phyloP scores from a whole-genome alignment of 1,140 invertebrate genomes.

The Brachionus rotundiformis region DNA sequence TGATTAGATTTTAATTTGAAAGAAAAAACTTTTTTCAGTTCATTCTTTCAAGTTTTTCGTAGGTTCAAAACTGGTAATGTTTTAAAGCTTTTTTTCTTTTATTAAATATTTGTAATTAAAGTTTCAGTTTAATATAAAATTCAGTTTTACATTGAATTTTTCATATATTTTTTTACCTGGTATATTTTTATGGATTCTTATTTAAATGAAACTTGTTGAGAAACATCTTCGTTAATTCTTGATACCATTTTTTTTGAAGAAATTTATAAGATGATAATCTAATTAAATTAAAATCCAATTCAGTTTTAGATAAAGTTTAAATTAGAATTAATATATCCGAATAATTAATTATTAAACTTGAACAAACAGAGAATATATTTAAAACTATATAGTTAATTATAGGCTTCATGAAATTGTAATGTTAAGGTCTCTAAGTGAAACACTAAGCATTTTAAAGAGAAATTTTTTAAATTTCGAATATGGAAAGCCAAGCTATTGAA shows the following conservation, averaged over 20 bases:
- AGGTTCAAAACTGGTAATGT: constrained; percentile 36
- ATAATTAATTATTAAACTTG: background rate
- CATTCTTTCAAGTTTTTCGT: background rate
- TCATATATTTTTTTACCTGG: background rate
- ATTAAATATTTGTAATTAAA: constrained; percentile 45
- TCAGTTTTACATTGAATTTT: background rate
- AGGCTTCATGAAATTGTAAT: constrained; percentile 9
- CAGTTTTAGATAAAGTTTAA: background rate
- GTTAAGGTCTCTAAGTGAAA: constrained; percentile 18
- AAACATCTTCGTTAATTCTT: no score
- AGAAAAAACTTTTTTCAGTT: background rate
- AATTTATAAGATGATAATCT: no score
- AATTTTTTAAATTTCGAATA: background rate
- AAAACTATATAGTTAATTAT: background rate
- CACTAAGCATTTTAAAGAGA: constrained; percentile 14
- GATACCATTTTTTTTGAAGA: background rate
- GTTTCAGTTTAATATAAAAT: background rate
- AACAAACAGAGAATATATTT: background rate
- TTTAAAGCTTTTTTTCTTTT: background rate
- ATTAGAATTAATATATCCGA: background rate
- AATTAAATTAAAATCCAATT: background rate
- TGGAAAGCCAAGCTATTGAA: background rate
- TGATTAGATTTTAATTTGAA: constrained; percentile 34
- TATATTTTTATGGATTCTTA: constrained; percentile 9
- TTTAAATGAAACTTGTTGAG: background rate